Evolutionary conservation across 2,888 invertebrate species (phyloP).

Genomic region (Trissoscelio sp.): DNA sequence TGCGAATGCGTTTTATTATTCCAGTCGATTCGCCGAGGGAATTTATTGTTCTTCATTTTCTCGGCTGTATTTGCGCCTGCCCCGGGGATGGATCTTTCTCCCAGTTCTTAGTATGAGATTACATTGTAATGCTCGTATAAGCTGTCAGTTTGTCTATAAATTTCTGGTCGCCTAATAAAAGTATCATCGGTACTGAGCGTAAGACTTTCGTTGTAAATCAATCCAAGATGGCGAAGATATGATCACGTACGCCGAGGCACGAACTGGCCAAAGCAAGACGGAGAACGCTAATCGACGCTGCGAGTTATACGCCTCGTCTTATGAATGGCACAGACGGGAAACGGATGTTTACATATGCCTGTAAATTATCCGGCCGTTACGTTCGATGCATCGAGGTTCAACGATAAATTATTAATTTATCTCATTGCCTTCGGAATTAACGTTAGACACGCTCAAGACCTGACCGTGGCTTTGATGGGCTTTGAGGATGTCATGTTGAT

Average conservation of each 20-base stretch:
- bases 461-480: not conserved
- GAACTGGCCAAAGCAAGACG: constrained; percentile 59
- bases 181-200: constrained; percentile 73
- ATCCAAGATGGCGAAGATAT: constrained; percentile 79
- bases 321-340: constrained; percentile 74
- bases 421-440: constrained; percentile 66
- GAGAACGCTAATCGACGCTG: constrained; percentile 75
- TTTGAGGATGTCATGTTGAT: not conserved
- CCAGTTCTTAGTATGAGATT: constrained; percentile 74
- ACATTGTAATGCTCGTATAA: constrained; percentile 77
- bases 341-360: constrained; percentile 77
- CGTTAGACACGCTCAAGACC: constrained; percentile 38
- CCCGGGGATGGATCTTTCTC: constrained; percentile 65
- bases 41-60: constrained; percentile 75
- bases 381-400: constrained; percentile 70
- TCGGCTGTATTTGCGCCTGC: constrained; percentile 68
- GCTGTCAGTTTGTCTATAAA: constrained; percentile 77
- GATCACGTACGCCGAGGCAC: constrained; percentile 71
- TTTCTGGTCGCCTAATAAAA: constrained; percentile 77
- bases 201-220: constrained; percentile 78
- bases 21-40: constrained; percentile 60
- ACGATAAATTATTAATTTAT: constrained; percentile 78
- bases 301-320: constrained; percentile 76
- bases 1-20: constrained; percentile 63
- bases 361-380: constrained; percentile 78